Evolutionary conservation across 2,113 vertebrate species (phyloP).

Genomic region (Leucopsar rothschildi): DNA sequence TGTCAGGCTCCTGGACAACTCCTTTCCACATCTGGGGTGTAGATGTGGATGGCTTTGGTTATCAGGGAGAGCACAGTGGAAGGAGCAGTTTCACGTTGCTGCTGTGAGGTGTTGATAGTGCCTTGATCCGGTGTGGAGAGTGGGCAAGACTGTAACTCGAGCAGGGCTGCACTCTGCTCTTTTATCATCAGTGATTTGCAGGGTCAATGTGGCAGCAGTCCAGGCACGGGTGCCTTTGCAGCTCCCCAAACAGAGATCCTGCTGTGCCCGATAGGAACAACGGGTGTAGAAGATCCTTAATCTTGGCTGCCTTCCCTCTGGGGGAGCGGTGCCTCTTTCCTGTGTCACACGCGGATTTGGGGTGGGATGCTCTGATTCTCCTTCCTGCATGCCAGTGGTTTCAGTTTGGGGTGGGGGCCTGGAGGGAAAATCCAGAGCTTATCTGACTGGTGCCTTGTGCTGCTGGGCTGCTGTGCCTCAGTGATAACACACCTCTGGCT

Average conservation of each 20-base stretch:
- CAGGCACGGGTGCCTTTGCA: accelerated
- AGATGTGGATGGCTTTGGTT: not conserved
- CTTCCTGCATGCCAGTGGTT: not conserved
- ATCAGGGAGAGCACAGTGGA: not conserved
- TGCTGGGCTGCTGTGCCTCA: not conserved
- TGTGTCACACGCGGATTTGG: accelerated
- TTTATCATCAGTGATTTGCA: not conserved
- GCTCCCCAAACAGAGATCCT: not conserved
- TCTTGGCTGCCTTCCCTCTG: not conserved
- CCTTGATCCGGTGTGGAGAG: not conserved
- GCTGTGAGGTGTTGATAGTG: not conserved
- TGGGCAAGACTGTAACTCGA: accelerated
- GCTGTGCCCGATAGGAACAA: not conserved
- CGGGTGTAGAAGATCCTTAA: not conserved
- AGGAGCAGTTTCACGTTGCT: accelerated
- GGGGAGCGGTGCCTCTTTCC: not conserved
- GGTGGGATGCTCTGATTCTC: not conserved
- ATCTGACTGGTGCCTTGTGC: not conserved
- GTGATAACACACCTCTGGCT: not conserved
- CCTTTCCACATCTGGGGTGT: accelerated
- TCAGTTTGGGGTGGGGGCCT: not conserved
- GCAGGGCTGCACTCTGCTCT: not conserved
- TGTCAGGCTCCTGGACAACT: not conserved
- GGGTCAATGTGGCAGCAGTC: not conserved
- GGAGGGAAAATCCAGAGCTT: not conserved